These are phyloP conservation scores for Lasioglossum vierecki DNA, from an alignment of 2,888 invertebrate genomes.

Conservation along the genomic window DNA sequence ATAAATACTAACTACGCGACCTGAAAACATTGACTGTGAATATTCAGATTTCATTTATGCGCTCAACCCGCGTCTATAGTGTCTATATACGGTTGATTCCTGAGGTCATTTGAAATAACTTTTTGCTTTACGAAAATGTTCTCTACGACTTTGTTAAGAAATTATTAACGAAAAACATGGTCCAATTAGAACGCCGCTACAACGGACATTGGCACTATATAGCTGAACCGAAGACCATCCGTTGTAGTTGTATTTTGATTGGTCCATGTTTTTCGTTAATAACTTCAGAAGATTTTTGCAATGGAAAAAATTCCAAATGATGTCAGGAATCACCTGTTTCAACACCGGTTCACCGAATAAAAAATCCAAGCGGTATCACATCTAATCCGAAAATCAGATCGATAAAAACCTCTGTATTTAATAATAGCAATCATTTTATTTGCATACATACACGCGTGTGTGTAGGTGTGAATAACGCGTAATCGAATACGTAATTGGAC, in stretches of 20 bases:
- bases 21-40: slow-evolving; percentile 34
- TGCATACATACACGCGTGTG: background rate
- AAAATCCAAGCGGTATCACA: background rate
- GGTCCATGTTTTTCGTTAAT: background rate
- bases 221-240: no score
- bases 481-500: background rate
- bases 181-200: background rate
- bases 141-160: background rate
- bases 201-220: background rate
- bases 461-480: background rate
- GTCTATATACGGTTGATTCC: background rate
- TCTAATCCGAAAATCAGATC: background rate
- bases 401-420: background rate
- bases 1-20: slow-evolving; percentile 14
- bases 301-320: background rate
- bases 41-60: background rate
- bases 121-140: background rate
- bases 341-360: background rate
- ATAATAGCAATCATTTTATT: slow-evolving; percentile 17
- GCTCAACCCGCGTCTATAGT: background rate
- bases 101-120: no score
- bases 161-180: background rate
- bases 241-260: background rate
- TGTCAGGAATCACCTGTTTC: background rate
- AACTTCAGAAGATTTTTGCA: background rate